Evolutionary conservation across 2,888 invertebrate genomes (phyloP), one percentile per base, ranked within the genome.

Genomic region (Acanthacorydalis orientalis): DNA sequence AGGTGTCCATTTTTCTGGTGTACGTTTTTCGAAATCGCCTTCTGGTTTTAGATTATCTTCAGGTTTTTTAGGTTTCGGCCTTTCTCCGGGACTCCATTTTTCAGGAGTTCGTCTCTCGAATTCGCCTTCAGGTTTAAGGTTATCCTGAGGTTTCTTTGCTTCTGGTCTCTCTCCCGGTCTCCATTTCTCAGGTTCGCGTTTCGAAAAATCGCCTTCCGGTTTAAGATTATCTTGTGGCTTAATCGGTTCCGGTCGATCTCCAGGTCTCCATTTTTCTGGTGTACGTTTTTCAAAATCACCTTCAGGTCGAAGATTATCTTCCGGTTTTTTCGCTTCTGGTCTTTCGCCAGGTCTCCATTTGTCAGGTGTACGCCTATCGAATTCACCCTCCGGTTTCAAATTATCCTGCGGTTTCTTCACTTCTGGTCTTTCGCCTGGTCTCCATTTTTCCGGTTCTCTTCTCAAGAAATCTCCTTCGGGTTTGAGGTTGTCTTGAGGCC

Each of bases 391-490:
- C 1, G 67, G 53, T 51, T 53, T 57, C 40, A 60, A 58, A 57
- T 58, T 69, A 55, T 68, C 68, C 31, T 57, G 51, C 1, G 64
- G 68, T 43, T 53, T 58, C 44, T 57, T 65, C 4, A 63, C 65
- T 23, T 63, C 62, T 8, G 65, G 68, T 45, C 73, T 59, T 48
- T 75, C 74, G 34, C 67, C 73, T n/a, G 68, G 72, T 45, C 57
- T 56, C 66, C 70, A 72, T 52, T 67, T 58, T 1, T 69, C 65
- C 11, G 54, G 59, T 35, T 59, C 51, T 1, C 59, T 59, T 50
- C 68, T 59, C 35, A 68, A 69, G 53, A 76, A 75, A 1, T 74
- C 72, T 1, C 75, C 77, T 60, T 73, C 73, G 0, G 69, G 69
- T 33, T 57, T 55, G 23, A 65, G 56, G 52, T 68, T 71, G 51